Conservation (phyloP, 2,888 invertebrate genomes). For the Auanema freiburgensis region DNA sequence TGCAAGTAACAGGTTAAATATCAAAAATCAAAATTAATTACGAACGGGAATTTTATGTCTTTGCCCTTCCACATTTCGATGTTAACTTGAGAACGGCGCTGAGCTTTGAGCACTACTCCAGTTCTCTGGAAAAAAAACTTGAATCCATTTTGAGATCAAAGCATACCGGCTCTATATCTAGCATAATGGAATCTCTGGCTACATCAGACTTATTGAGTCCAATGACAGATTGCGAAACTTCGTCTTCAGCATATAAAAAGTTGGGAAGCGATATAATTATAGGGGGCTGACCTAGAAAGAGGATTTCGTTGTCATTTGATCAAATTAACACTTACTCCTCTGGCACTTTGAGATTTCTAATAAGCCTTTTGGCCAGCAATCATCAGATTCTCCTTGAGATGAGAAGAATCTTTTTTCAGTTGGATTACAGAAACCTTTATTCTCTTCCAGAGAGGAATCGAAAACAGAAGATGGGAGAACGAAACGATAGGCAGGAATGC, state of each 20-base stretch:
- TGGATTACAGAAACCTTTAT: conserved; percentile 49
- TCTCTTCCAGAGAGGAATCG: conserved; percentile 39
- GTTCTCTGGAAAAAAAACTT: conserved; percentile 28
- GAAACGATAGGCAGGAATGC: conserved; percentile 57
- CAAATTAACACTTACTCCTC: conserved; percentile 20
- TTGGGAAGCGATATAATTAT: conserved; percentile 60
- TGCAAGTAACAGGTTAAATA: not conserved
- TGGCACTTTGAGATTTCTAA: conserved; percentile 45
- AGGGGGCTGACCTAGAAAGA: conserved; percentile 56
- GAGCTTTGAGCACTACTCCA: conserved; percentile 44
- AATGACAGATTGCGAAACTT: conserved; percentile 40
- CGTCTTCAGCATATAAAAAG: conserved; percentile 53
- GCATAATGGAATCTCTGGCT: conserved; percentile 50
- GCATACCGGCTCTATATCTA: conserved; percentile 60
- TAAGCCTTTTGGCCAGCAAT: conserved; percentile 45
- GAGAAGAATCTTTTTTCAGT: conserved; percentile 40
- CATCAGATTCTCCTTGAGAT: conserved; percentile 18
- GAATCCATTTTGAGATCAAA: not conserved
- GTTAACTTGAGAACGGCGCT: conserved; percentile 47
- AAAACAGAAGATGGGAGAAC: conserved; percentile 49
- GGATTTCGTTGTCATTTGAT: not conserved
- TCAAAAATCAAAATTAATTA: conserved; percentile 19
- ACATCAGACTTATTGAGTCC: conserved; percentile 49
- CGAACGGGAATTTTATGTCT: conserved; percentile 57
- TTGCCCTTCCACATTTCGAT: conserved; percentile 62